These are phyloP conservation scores for Gorsachius goisagi DNA, from an alignment of 2,113 vertebrate genomes.

Conservation along the genomic window DNA sequence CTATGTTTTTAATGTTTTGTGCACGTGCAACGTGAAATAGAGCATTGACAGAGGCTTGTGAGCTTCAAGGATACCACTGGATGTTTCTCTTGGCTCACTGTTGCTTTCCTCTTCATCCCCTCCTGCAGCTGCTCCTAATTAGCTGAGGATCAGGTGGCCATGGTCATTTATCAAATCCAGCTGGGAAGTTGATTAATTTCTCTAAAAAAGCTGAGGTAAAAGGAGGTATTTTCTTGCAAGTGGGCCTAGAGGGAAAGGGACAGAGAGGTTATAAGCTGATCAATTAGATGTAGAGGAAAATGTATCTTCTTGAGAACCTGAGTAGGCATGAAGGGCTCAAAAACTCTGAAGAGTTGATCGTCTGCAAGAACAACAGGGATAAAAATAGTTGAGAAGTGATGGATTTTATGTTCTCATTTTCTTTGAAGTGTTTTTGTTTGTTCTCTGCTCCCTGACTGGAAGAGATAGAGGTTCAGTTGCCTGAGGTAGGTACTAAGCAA, in stretches of 20 bases:
- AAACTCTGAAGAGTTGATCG: not conserved
- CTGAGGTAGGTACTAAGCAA: not conserved
- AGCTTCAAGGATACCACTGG: not conserved
- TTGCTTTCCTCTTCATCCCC: not conserved
- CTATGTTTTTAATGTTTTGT: not conserved
- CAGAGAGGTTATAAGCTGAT: not conserved
- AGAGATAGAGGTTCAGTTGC: not conserved
- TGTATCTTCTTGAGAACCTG: not conserved
- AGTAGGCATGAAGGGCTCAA: not conserved
- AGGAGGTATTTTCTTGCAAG: not conserved
- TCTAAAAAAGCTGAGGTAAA: not conserved
- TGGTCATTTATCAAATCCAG: not conserved
- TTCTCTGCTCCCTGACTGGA: not conserved
- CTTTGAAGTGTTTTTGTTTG: not conserved
- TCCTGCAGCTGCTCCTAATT: not conserved
- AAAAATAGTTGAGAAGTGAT: not conserved
- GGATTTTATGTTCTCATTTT: not conserved
- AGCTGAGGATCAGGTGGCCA: not conserved
- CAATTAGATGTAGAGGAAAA: not conserved
- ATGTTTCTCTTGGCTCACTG: not conserved
- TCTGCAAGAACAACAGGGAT: not conserved
- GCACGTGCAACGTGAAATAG: not conserved
- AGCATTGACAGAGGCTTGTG: rapidly evolving
- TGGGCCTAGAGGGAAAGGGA: not conserved
- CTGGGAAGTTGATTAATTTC: not conserved